Evolutionary conservation across 1,140 invertebrate species (phyloP), one percentile per base, ranked within the genome.

Genomic region (Euschistus heros): DNA sequence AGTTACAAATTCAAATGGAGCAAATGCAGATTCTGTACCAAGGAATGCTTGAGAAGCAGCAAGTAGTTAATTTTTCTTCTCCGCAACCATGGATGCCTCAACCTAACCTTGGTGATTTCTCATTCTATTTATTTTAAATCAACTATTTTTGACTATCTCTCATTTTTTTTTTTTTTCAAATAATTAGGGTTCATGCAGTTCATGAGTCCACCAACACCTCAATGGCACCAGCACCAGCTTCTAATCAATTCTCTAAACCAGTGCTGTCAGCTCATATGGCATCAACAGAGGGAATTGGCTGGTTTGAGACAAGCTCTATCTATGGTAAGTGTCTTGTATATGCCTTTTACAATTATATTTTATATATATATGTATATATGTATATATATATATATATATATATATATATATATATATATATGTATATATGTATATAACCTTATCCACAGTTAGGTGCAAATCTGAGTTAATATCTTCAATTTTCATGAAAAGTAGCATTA

Each of bases 241-340:
- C 76, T 83, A 66, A 77, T 80, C 2, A 79, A 80, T 60, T 81
- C 81, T 0, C 75, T 85, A 37, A 81, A 80, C 68, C 82, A 84
- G 64, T 84, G 82, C 68, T 84, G 81, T 72, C 81, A 84, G 70
- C 72, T 83, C 5, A 70, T 84, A 26, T 82, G 81, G 78, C 72
- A 81, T 57, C 82, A 84, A 62, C 82, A 84, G 68, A 72, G 80
- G 2, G 82, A 84, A 73, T 75, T 84, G 30, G 78, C 81, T 62
- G 70, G 76, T 18, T 73, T 81, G 70, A 75, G 75, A 52, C 66
- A 74, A 26, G 74, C 75, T 27, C 74, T 80, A 2, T 52, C 68
- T 17, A 65, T 69, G 67, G 69, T 68, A 63, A 59, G 59, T 55
- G 8, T 37, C 7, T n/a, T n/a, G n/a, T n/a, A n/a, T n/a, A n/a